Evolutionary conservation across 2,113 vertebrate genomes (phyloP), one percentile per base, ranked within the genome.

Genomic region (Jacana jacana): DNA sequence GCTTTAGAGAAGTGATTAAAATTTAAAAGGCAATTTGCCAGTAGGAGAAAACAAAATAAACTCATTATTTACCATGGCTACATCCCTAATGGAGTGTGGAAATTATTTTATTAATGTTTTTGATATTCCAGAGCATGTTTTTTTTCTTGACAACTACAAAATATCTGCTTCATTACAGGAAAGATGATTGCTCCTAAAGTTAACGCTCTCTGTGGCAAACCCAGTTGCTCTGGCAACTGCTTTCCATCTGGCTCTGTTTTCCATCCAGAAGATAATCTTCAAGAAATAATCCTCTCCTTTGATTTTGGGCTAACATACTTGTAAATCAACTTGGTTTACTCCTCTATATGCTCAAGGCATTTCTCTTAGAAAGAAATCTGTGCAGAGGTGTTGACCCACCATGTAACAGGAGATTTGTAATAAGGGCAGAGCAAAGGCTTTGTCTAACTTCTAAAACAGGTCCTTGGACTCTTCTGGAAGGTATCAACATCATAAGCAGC

Each of bases 61-160:
- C 91, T 92, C 89, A 95, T 97, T 94, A 96, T 96, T 96, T 97
- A 87, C 93, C 90, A 95, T 95, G 86, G 66, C 80, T 95, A 91
- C 89, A 77, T 85, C 91, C 55, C 68, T 96, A 96, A 93, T 93
- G 79, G 91, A 94, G 87, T 81, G 71, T 96, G 90, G 75, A 96
- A 94, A 95, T 95, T 71, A 92, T 91, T 97, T 94, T 93, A 95
- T 95, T 94, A 95, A 93, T 76, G 69, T 30, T 94, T 96, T 81
- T 92, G 28, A 30, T 94, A 73, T 91, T 93, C 93, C 35, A 69
- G 76, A 89, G 54, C 10, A 17, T 49, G 1, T 18, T 54, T 71
- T 72, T 89, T 64, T 86, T 30, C 3, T 4, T 85, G 84, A 87
- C 68, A 94, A 49, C 40, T 81, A 84, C 44, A 68, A 61, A 90